Evolutionary conservation across 1,140 invertebrate species (phyloP).

Genomic region (Drosophila pseudoananassae): DNA sequence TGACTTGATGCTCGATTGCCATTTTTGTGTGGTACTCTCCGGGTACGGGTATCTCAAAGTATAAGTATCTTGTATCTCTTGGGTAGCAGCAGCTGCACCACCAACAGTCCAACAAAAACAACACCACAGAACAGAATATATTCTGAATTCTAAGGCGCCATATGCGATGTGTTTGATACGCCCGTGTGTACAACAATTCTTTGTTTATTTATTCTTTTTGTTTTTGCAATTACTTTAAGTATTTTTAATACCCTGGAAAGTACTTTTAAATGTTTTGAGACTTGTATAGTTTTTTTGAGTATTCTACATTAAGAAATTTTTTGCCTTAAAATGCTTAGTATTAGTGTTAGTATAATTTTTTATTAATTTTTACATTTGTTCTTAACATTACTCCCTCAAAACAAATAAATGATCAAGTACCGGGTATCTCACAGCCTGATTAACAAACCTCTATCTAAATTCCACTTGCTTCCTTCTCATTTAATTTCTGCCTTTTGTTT

Average conservation of each 20-base stretch:
- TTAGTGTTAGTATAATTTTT: too few relatives aligned
- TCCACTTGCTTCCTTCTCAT: constrained; percentile 4
- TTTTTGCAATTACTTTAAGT: not conserved
- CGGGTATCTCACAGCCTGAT: not conserved
- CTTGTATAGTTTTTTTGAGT: not conserved
- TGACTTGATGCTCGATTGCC: constrained; percentile 56
- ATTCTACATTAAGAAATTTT: not conserved
- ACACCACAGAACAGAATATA: not conserved
- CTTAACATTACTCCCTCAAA: too few relatives aligned
- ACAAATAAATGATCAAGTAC: not conserved
- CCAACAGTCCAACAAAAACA: constrained; percentile 19
- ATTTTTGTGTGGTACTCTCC: constrained; percentile 49
- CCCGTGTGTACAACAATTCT: constrained; percentile 41
- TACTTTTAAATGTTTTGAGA: not conserved
- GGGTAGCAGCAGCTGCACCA: constrained; percentile 18
- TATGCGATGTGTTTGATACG: constrained; percentile 44
- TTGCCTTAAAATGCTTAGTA: too few relatives aligned
- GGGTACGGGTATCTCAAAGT: constrained; percentile 1
- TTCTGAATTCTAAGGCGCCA: constrained; percentile 28
- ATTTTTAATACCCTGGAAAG: constrained; percentile 1
- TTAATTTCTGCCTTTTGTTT: constrained; percentile 9
- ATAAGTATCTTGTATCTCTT: constrained; percentile 1
- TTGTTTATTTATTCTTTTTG: constrained; percentile 1
- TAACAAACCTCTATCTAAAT: not conserved
- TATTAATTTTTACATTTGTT: too few relatives aligned